Evolutionary conservation across 1,140 invertebrate species (phyloP).

Genomic region (Saccostrea glomerata): DNA sequence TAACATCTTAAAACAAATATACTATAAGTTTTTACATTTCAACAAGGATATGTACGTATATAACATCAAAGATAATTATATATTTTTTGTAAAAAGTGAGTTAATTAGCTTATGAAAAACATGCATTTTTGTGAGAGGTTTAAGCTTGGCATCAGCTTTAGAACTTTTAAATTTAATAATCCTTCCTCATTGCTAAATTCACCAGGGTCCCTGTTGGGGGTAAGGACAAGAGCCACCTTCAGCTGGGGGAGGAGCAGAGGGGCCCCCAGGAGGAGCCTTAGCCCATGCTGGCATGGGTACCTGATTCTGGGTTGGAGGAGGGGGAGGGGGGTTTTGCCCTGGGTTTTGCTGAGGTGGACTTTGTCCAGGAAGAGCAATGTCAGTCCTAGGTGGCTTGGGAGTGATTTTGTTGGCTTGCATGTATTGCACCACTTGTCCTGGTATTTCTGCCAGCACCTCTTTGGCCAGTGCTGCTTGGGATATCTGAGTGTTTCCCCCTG

Average conservation of each 20-base stretch:
- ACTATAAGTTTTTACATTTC: too few relatives aligned
- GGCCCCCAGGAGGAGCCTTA: neutral
- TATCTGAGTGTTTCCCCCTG: conserved; percentile 58
- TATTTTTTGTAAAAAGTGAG: too few relatives aligned
- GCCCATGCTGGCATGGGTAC: conserved; percentile 28
- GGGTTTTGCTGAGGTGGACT: conserved; percentile 23
- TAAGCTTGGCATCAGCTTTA: too few relatives aligned
- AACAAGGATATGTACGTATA: too few relatives aligned
- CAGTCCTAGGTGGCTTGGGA: conserved; percentile 72
- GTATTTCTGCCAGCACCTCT: conserved; percentile 84
- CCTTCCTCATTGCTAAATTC: neutral
- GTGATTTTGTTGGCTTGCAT: conserved; percentile 82
- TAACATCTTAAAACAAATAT: too few relatives aligned
- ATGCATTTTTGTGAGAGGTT: too few relatives aligned
- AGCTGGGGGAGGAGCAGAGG: conserved; percentile 25
- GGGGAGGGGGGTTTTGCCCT: conserved; percentile 12
- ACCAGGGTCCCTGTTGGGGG: conserved; percentile 23
- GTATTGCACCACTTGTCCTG: conserved; percentile 82
- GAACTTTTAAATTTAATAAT: too few relatives aligned
- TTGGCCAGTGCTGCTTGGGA: conserved; percentile 80
- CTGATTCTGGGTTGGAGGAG: neutral
- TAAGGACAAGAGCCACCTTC: conserved; percentile 45
- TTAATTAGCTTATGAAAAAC: too few relatives aligned
- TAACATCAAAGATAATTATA: too few relatives aligned
- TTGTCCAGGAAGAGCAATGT: conserved; percentile 28